phyloP scores from a whole-genome alignment of 2,888 invertebrate species.

The Drosophila leonis region DNA sequence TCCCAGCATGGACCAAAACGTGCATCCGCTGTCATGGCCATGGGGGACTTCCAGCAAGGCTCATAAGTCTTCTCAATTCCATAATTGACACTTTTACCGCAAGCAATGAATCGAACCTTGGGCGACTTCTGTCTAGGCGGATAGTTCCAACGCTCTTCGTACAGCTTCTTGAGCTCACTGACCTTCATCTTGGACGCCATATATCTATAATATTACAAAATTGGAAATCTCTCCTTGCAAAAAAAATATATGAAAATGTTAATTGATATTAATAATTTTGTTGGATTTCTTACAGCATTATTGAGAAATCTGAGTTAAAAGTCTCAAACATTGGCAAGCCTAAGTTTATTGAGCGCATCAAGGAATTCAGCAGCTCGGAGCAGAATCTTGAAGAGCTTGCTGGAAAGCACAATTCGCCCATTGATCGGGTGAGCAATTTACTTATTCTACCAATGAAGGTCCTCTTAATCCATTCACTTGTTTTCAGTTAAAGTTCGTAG shows the following conservation, averaged over 20 bases:
- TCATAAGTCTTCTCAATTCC: conserved; percentile 10
- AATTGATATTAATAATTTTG: conserved; percentile 24
- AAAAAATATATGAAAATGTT: not conserved
- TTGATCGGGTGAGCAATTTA: conserved; percentile 87
- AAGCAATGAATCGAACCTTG: conserved; percentile 41
- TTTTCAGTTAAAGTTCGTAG: conserved; percentile 82
- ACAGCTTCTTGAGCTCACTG: conserved; percentile 43
- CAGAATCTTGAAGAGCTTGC: conserved; percentile 85
- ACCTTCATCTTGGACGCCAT: conserved; percentile 46
- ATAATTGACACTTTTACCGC: conserved; percentile 36
- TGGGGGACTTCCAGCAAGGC: conserved; percentile 62
- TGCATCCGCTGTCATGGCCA: conserved; percentile 7
- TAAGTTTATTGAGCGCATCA: conserved; percentile 84
- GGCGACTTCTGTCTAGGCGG: conserved; percentile 41
- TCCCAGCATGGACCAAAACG: conserved; percentile 69
- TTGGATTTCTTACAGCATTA: conserved; percentile 73
- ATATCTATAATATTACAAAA: not conserved
- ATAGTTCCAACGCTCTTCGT: conserved; percentile 55
- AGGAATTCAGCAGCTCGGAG: conserved; percentile 56
- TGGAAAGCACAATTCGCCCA: conserved; percentile 87
- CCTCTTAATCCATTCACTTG: not conserved
- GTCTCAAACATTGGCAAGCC: conserved; percentile 84
- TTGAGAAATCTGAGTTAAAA: conserved; percentile 83
- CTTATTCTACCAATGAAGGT: not conserved
- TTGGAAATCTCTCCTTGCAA: not conserved